A percentile compares a stretch with the other conserved stretches of the same genome.
phyloP scores from a whole-genome alignment of 2,113 vertebrate genomes.

The Sebastes fasciatus region DNA sequence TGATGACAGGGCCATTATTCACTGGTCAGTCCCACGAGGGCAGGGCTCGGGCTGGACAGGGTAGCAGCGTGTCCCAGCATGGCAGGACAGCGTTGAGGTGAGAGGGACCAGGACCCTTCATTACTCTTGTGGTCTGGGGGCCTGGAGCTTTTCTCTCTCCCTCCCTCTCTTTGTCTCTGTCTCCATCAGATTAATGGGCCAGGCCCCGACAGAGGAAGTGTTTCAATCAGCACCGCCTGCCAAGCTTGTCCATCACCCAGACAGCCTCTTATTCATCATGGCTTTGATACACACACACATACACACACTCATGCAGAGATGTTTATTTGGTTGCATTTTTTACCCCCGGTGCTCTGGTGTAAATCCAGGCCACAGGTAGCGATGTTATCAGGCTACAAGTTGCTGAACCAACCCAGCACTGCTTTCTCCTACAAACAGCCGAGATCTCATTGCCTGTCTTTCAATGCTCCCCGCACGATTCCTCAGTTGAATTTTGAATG shows the following conservation, averaged over 20 bases:
- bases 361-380: slow-evolving; percentile 65
- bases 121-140: slow-evolving; percentile 73
- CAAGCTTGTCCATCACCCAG: slow-evolving; percentile 84
- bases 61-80: slow-evolving; percentile 69
- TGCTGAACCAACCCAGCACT: slow-evolving; percentile 40
- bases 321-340: slow-evolving; percentile 71
- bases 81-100: slow-evolving; percentile 77
- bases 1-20: slow-evolving; percentile 85
- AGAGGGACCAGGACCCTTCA: slow-evolving; percentile 81
- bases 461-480: slow-evolving; percentile 35
- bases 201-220: slow-evolving; percentile 84
- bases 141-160: slow-evolving; percentile 57
- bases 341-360: slow-evolving; percentile 19
- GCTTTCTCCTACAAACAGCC: slow-evolving; percentile 14
- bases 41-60: slow-evolving; percentile 71
- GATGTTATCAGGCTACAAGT: slow-evolving; percentile 63
- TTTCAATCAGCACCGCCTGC: slow-evolving; percentile 86
- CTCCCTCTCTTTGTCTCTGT: slow-evolving; percentile 52
- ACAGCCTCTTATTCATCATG: slow-evolving; percentile 83
- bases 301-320: slow-evolving; percentile 58
- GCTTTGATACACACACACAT: slow-evolving; percentile 65
- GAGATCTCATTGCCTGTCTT: slow-evolving; percentile 54
- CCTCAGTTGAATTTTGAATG: slow-evolving; percentile 84
- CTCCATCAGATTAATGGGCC: slow-evolving; percentile 85
- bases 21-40: slow-evolving; percentile 80